These are phyloP conservation scores for Diploptera punctata DNA, from an alignment of 2,888 invertebrate species.

Conservation along the genomic window DNA sequence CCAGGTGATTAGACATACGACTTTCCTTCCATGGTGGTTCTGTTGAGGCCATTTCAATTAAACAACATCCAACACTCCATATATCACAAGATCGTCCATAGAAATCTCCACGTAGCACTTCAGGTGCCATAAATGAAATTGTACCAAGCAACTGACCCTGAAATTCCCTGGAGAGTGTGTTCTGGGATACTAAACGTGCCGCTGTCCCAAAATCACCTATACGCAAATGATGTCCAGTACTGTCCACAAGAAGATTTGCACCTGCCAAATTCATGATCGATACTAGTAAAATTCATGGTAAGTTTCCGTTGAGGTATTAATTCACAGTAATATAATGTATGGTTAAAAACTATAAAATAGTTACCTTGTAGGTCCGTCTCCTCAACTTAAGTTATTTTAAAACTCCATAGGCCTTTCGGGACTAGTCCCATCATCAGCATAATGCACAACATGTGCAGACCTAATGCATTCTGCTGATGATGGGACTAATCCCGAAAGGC, in stretches of 20 bases:
- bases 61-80: conserved; percentile 57
- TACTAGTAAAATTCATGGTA: no score
- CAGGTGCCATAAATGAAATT: conserved; percentile 60
- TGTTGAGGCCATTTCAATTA: conserved; percentile 58
- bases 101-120: conserved; percentile 57
- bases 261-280: no score
- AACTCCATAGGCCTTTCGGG: no score
- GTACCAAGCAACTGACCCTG: conserved; percentile 58
- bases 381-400: no score
- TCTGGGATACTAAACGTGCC: conserved; percentile 53
- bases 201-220: conserved; percentile 59
- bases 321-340: background rate
- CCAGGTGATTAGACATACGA: conserved; percentile 56
- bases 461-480: no score
- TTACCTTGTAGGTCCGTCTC: no score
- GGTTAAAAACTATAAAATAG: no score
- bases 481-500: no score
- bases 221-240: conserved; percentile 55
- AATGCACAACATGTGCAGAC: no score
- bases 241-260: conserved; percentile 57
- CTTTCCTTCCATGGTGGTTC: conserved; percentile 57
- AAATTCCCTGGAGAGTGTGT: conserved; percentile 55
- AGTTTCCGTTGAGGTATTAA: no score
- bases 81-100: conserved; percentile 59
- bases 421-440: no score